These are phyloP conservation scores for Torymus tubicola DNA, from an alignment of 2,888 invertebrate species.

Conservation along the genomic window DNA sequence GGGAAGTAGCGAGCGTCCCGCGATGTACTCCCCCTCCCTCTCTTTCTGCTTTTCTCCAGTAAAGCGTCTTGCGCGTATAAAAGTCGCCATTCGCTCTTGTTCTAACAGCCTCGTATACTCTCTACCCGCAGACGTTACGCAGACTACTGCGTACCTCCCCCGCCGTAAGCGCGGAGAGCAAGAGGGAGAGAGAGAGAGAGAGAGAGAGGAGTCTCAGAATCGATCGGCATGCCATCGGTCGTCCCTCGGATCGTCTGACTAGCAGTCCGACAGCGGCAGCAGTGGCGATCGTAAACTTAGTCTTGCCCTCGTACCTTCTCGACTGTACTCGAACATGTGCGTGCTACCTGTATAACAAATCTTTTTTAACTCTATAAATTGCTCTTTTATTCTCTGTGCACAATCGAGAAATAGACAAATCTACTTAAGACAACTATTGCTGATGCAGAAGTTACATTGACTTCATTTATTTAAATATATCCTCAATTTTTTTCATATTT, in stretches of 20 bases:
- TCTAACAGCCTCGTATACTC: background rate
- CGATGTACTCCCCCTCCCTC: too few species aligned
- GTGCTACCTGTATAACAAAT: too few species aligned
- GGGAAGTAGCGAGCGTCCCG: constrained; percentile 5
- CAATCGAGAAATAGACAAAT: too few species aligned
- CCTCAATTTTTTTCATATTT: too few species aligned
- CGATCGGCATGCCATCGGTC: constrained; percentile 43
- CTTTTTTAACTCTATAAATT: too few species aligned
- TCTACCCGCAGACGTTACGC: constrained; percentile 22
- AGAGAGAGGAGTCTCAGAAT: constrained; percentile 2
- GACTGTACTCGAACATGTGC: background rate
- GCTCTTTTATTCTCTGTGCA: too few species aligned
- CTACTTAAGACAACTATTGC: too few species aligned
- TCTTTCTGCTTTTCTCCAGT: background rate
- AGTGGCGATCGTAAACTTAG: constrained; percentile 35
- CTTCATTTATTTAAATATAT: too few species aligned
- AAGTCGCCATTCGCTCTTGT: background rate
- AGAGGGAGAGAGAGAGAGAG: too few species aligned
- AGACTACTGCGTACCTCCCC: constrained; percentile 1
- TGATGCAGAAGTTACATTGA: too few species aligned
- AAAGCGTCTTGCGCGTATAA: constrained; percentile 15
- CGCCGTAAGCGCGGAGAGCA: too few species aligned
- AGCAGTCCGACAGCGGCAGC: background rate
- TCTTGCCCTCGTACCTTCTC: background rate
- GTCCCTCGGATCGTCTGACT: constrained; percentile 6